These are phyloP conservation scores for Hucho hucho DNA, from an alignment of 2,113 vertebrate species.

Conservation along the genomic window DNA sequence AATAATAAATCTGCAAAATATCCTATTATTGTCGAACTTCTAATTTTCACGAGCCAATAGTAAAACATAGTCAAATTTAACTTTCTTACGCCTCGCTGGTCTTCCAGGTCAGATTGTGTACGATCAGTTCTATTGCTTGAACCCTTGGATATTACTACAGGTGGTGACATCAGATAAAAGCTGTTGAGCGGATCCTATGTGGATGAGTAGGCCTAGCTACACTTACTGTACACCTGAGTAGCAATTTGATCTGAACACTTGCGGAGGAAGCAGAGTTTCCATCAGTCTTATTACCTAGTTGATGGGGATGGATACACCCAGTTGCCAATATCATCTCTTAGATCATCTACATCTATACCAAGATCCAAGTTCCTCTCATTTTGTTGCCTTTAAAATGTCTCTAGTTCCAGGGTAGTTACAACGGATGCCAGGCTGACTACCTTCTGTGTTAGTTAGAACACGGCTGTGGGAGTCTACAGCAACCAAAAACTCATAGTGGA, in stretches of 20 bases:
- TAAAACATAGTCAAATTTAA: constrained; percentile 68
- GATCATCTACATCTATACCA: neutral
- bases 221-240: constrained; percentile 9
- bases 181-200: constrained; percentile 13
- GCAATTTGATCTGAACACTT: constrained; percentile 35
- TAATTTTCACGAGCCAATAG: constrained; percentile 60
- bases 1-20: constrained; percentile 69
- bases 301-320: constrained; percentile 19
- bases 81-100: constrained; percentile 55
- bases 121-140: constrained; percentile 50
- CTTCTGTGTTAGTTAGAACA: neutral
- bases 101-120: constrained; percentile 41
- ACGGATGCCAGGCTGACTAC: neutral
- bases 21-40: constrained; percentile 15
- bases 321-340: constrained; percentile 13
- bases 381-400: neutral
- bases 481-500: constrained; percentile 50
- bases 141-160: constrained; percentile 53
- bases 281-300: constrained; percentile 17
- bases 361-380: too few species aligned
- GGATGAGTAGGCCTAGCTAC: constrained; percentile 5
- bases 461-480: constrained; percentile 28
- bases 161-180: constrained; percentile 41
- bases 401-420: neutral
- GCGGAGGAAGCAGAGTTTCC: constrained; percentile 18